Evolutionary conservation across 2,888 invertebrate species (phyloP), one percentile per base, ranked within the genome.

Genomic region (Epinotia demarniana): DNA sequence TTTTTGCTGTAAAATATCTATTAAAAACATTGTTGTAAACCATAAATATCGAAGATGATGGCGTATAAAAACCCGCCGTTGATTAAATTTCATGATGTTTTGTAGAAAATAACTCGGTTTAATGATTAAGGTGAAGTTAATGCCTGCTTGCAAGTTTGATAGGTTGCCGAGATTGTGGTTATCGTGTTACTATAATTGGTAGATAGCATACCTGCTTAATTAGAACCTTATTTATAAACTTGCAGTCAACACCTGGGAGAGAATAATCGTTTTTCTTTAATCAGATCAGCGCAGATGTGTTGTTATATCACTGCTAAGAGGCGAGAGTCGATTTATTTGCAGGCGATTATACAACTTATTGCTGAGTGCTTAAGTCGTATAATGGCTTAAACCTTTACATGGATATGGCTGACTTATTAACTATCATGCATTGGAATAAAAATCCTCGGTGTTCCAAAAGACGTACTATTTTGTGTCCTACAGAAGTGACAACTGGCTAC

Each of bases 161-260:
- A n/a, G n/a, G 58, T 69, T 46, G 64, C 27, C n/a, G 60, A 69
- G 69, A 69, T 69, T 60, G 46, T 27, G 46, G 8, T 58, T 69
- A 69, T 69, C 58, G 46, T 57, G 69, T 46, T 46, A 23, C 60
- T 23, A 13, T 68, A 68, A 68, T 68, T 68, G 58, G 46, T 69
- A 68, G 68, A 68, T 68, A 69, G 68, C 27, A 13, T 46, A 19
- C 53, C 16, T 13, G 58, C n/a, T 68, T 68, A 58, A 68, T 67
- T 58, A 68, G 57, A 43, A 27, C 18, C 33, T 71, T 62, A 62
- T 62, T 71, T 62, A 71, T 71, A 53, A 19, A 12, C 80, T 79
- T 78, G 79, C 80, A 82, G 79, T 80, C 75, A 77, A 81, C 78
- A 81, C 83, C 81, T 82, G 79, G 82, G 79, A 79, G 80, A 67